Percentiles rank a stretch among this genome's conserved stretches.
These are phyloP conservation scores for Brachionus plicatilis DNA, from an alignment of 1,140 invertebrate genomes.

Conservation along the genomic window DNA sequence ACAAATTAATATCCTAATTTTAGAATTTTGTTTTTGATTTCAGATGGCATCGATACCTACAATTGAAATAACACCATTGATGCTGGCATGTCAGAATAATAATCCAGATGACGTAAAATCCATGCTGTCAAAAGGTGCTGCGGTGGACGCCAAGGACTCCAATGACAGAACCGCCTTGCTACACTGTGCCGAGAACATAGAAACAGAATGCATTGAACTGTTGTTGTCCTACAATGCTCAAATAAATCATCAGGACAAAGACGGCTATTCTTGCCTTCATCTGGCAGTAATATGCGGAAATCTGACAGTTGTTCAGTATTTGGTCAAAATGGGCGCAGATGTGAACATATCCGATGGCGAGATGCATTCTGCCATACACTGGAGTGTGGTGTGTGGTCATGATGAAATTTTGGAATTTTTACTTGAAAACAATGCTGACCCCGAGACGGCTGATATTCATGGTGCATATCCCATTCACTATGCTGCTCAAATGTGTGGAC, in stretches of 20 bases:
- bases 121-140: slow-evolving; percentile 43
- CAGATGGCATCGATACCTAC: slow-evolving; percentile 4
- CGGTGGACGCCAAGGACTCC: slow-evolving; percentile 64
- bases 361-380: slow-evolving; percentile 90
- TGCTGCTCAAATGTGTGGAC: slow-evolving; percentile 84
- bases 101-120: slow-evolving; percentile 54
- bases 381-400: slow-evolving; percentile 71
- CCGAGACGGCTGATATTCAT: slow-evolving; percentile 80
- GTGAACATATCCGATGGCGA: slow-evolving; percentile 83
- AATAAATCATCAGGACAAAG: slow-evolving; percentile 64
- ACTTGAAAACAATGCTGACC: slow-evolving; percentile 71
- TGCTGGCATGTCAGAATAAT: slow-evolving; percentile 79
- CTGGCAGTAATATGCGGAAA: slow-evolving; percentile 59
- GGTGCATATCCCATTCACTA: slow-evolving; percentile 92
- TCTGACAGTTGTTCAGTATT: slow-evolving; percentile 47
- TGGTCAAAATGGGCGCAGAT: slow-evolving; percentile 63
- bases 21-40: neutral
- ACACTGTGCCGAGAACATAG: slow-evolving; percentile 73
- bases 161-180: slow-evolving; percentile 80
- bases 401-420: slow-evolving; percentile 67
- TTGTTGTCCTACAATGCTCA: slow-evolving; percentile 62
- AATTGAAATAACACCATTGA: slow-evolving; percentile 66
- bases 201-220: slow-evolving; percentile 59
- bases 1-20: neutral
- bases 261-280: slow-evolving; percentile 87